Base-by-base conservation (phyloP, 2,888 invertebrate genomes). In the Heteromyza rotundicornis region DNA sequence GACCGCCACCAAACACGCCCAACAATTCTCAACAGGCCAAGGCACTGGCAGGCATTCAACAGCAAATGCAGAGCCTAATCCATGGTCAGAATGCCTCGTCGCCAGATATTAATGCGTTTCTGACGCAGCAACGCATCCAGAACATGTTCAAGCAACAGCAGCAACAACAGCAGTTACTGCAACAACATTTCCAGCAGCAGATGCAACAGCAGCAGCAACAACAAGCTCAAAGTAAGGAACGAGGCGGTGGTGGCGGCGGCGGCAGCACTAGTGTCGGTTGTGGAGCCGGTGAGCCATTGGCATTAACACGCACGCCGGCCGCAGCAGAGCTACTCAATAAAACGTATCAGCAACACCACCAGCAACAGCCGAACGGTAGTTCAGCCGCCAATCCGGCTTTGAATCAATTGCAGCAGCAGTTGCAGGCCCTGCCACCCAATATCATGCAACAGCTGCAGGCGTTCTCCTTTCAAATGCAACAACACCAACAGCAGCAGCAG, bases 401-500 rank as follows among this genome's bases (percentile, higher is more conserved):
- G 57, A 71, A 76, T 60, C 77, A 76, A 60, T 64, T 78, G 2
- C 77, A 77, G 36, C 74, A 76, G 58, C 77, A 77, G 64, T 68
- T 77, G 58, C 77, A 77, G 52, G 76, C 75, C 0, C 68, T 75
- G 51, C 70, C 73, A 2, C 73, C 75, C 20, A 78, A 75, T 63
- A 64, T 78, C 27, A 75, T 78, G 67, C 78, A 78, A 62, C 76
- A 77, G 51, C 53, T 78, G 58, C 77, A 77, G 59, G 76, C 73
- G 63, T 73, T 77, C 63, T 76, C 76, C 40, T 71, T 71, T 64
- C 76, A 77, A 67, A 73, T 74, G 85, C 86, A 72, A 82, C 86
- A 86, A 82, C 86, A 67, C 83, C 86, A 47, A 82, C 85, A 74
- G 77, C 86, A 65, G n/a, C 73, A 68, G 22, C 86, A 72, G 83